Conservation (phyloP, 2,113 vertebrate species). For the Agapornis roseicollis region DNA sequence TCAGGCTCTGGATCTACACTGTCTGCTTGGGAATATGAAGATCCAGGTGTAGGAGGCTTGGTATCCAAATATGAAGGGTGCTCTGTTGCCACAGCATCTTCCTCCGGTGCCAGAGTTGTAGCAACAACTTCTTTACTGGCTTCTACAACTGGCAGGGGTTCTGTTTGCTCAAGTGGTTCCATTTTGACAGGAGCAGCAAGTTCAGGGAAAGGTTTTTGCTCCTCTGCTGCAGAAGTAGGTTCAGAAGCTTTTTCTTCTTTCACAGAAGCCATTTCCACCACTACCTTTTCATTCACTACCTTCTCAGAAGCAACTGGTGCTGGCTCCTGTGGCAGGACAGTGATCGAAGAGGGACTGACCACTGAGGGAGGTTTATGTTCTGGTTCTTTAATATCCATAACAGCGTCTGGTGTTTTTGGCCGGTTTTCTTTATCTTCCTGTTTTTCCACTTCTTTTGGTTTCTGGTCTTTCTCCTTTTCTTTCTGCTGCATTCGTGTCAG, state of each 20-base stretch:
- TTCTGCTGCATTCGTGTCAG: slow-evolving; percentile 91
- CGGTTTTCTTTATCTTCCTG: slow-evolving; percentile 78
- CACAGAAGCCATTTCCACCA: slow-evolving; percentile 25
- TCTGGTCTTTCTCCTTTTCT: slow-evolving; percentile 88
- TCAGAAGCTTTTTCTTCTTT: slow-evolving; percentile 73
- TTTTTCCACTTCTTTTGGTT: slow-evolving; percentile 81
- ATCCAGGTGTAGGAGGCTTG: slow-evolving; percentile 83
- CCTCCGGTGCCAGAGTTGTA: slow-evolving; percentile 49
- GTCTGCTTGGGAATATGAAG: slow-evolving; percentile 69
- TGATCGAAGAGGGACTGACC: slow-evolving; percentile 19
- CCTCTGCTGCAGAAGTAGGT: slow-evolving; percentile 63
- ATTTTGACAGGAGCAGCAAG: slow-evolving; percentile 32
- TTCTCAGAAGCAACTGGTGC: slow-evolving; percentile 61
- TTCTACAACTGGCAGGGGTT: slow-evolving; percentile 5
- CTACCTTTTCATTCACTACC: slow-evolving; percentile 64
- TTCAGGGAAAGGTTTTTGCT: slow-evolving; percentile 70
- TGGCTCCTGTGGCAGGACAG: slow-evolving; percentile 63
- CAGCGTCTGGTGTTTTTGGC: slow-evolving; percentile 70
- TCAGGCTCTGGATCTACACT: slow-evolving; percentile 73
- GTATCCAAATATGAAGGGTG: slow-evolving; percentile 74
- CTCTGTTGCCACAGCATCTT: slow-evolving; percentile 63
- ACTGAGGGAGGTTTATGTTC: slow-evolving; percentile 58
- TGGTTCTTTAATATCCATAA: slow-evolving; percentile 70
- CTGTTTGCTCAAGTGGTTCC: slow-evolving; percentile 22
- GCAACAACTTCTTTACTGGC: slow-evolving; percentile 59